Conservation (phyloP, 1,140 invertebrate genomes). For the Macrobrachium nipponense region DNA sequence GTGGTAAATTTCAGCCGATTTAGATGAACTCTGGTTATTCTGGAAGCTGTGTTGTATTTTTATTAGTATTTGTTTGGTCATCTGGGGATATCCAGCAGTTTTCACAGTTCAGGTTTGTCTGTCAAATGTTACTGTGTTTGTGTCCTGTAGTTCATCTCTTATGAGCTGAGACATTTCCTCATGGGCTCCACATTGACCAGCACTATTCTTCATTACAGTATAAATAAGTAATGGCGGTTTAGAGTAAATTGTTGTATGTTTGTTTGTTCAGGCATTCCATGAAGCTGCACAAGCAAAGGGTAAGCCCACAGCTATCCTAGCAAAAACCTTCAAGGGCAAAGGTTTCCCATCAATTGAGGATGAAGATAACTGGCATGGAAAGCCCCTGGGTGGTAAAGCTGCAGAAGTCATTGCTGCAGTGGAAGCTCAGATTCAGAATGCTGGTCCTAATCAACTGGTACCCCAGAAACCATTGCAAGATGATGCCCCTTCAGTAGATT, state of each 20-base stretch:
- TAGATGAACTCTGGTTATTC: too few species aligned
- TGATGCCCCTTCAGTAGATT: conserved; percentile 79
- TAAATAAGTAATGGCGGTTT: too few species aligned
- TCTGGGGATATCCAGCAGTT: too few species aligned
- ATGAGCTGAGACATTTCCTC: too few species aligned
- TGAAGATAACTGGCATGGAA: conserved; percentile 96
- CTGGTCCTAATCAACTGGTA: conserved; percentile 70
- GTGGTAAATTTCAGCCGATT: too few species aligned
- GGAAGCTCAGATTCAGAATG: conserved; percentile 76
- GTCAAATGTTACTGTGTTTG: too few species aligned
- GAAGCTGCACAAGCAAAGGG: conserved; percentile 81
- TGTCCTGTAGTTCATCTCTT: too few species aligned
- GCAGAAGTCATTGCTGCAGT: conserved; percentile 79
- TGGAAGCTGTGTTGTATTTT: too few species aligned
- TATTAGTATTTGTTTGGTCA: too few species aligned
- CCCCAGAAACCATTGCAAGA: conserved; percentile 77
- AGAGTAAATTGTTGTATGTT: background rate
- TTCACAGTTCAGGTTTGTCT: too few species aligned
- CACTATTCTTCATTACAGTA: too few species aligned
- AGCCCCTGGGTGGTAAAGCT: conserved; percentile 87
- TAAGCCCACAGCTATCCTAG: conserved; percentile 92
- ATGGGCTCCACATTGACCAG: too few species aligned
- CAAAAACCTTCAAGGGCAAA: conserved; percentile 96
- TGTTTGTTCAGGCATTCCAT: conserved; percentile 77
- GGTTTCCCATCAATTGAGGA: conserved; percentile 91